phyloP scores from a whole-genome alignment of 2,888 invertebrate species.

The Agonopterix subpropinquella region DNA sequence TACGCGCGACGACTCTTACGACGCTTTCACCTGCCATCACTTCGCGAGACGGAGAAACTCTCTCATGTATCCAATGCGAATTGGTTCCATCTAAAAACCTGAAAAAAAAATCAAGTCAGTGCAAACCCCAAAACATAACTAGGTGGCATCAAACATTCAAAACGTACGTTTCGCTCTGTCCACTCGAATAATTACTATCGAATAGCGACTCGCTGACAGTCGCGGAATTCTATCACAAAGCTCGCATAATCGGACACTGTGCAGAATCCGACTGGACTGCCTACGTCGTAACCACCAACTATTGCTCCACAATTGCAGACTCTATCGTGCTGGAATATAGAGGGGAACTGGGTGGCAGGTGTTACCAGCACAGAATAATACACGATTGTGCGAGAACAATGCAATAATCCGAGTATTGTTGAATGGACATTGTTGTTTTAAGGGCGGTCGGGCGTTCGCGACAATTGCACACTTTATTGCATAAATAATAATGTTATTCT shows the following conservation, averaged over 20 bases:
- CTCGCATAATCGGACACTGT: conserved; percentile 54
- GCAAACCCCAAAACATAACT: too few species aligned
- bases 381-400: conserved; percentile 71
- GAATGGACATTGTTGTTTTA: conserved; percentile 75
- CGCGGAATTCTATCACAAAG: conserved; percentile 72
- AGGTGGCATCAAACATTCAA: conserved; percentile 12
- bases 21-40: too few species aligned
- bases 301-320: not conserved
- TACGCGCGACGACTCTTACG: too few species aligned
- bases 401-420: conserved; percentile 76
- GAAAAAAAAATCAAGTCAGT: too few species aligned
- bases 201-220: conserved; percentile 75
- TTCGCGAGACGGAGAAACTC: too few species aligned
- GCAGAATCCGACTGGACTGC: not conserved
- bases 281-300: not conserved
- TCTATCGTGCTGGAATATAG: not conserved
- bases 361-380: conserved; percentile 32
- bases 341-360: not conserved
- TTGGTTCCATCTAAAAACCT: too few species aligned
- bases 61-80: too few species aligned
- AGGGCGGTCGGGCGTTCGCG: conserved; percentile 59
- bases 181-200: conserved; percentile 70
- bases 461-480: conserved; percentile 74
- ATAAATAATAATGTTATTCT: conserved; percentile 74
- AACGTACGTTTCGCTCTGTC: conserved; percentile 22